phyloP scores from a whole-genome alignment of 2,113 vertebrate genomes.

The Cyanoderma ruficeps region DNA sequence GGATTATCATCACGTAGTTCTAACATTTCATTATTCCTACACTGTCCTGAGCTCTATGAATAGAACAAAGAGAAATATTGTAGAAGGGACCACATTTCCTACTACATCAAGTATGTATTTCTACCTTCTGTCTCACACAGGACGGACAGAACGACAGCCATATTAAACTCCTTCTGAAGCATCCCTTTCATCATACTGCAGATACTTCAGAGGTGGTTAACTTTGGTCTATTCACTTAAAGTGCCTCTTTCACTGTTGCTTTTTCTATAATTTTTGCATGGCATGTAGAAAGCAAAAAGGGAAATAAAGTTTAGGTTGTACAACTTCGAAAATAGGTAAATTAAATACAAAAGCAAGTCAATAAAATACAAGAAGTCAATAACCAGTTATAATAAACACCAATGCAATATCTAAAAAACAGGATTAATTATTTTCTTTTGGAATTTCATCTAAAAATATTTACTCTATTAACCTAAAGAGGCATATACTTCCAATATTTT shows the following conservation, averaged over 20 bases:
- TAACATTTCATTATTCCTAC: not conserved
- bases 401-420: not conserved
- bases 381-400: not conserved
- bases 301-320: not conserved
- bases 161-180: not conserved
- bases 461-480: not conserved
- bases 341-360: not conserved
- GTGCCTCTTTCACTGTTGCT: not conserved
- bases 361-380: not conserved
- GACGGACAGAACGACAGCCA: not conserved
- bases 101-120: not conserved
- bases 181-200: not conserved
- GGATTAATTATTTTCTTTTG: not conserved
- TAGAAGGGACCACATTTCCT: not conserved
- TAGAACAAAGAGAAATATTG: not conserved
- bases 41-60: not conserved
- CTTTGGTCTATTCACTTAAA: not conserved
- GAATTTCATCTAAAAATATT: not conserved
- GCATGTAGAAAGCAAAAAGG: not conserved
- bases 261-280: not conserved
- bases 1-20: not conserved
- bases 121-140: not conserved
- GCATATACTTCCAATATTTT: not conserved
- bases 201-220: not conserved
- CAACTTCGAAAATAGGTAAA: not conserved